These are phyloP conservation scores for Myotis findleyi DNA, from an alignment of 2,797 vertebrate species.

Conservation along the genomic window DNA sequence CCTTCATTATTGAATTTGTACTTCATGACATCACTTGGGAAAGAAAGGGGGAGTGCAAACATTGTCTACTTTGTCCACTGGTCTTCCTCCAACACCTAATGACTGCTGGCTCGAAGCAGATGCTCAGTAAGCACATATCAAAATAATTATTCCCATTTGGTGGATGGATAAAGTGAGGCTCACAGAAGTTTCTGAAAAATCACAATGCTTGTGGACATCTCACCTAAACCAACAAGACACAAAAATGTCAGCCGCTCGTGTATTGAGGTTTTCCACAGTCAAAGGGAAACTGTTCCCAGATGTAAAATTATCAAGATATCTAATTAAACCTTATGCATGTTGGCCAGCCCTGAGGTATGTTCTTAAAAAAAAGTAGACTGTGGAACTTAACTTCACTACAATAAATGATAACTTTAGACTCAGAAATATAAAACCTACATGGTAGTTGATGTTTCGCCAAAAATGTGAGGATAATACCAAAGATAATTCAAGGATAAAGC, in stretches of 20 bases:
- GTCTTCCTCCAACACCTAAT: background rate
- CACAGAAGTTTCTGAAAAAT: conserved; percentile 32
- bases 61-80: background rate
- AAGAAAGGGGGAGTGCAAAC: background rate
- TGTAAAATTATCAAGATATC: background rate
- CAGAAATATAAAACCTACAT: background rate
- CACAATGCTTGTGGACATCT: background rate
- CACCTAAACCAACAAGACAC: background rate
- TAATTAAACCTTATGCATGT: background rate
- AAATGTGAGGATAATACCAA: background rate
- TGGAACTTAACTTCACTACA: background rate
- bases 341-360: background rate
- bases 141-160: conserved; percentile 13
- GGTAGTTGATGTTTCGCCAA: background rate
- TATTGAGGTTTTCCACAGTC: background rate
- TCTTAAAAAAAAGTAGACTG: background rate
- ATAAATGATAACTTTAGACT: conserved; percentile 48
- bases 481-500: conserved; percentile 31
- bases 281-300: background rate
- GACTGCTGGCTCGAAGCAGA: background rate
- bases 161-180: background rate
- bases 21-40: background rate
- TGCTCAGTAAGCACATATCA: background rate
- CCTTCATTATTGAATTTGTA: background rate
- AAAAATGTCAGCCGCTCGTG: background rate